These are phyloP conservation scores for Nasonia giraulti DNA, from an alignment of 1,140 invertebrate genomes.

Conservation along the genomic window DNA sequence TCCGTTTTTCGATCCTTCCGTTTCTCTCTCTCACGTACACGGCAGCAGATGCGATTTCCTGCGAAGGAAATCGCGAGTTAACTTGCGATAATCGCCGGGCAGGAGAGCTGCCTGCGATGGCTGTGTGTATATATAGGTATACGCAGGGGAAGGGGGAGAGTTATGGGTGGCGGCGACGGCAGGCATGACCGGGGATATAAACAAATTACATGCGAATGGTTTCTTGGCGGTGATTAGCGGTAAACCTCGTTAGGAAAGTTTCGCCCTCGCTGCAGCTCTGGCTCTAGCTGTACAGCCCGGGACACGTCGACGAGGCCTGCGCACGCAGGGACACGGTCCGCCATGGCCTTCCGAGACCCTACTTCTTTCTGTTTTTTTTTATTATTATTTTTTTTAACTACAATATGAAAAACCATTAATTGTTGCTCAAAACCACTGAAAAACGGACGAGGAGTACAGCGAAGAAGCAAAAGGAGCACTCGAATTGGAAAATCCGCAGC, in stretches of 20 bases:
- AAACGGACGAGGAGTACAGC: not conserved
- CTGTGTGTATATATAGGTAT: too few relatives aligned
- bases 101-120: not conserved
- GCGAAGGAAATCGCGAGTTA: constrained; percentile 16
- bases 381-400: too few relatives aligned
- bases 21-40: too few relatives aligned
- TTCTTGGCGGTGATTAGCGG: constrained; percentile 68
- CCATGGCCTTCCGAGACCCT: not conserved
- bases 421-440: not conserved
- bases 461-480: not conserved
- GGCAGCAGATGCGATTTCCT: not conserved
- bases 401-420: too few relatives aligned
- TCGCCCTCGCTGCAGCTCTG: constrained; percentile 43
- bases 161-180: constrained; percentile 59
- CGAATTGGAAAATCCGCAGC: constrained; percentile 18
- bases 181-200: constrained; percentile 65
- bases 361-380: not conserved
- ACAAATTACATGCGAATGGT: constrained; percentile 71
- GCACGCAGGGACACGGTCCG: not conserved
- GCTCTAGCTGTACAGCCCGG: not conserved
- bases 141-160: constrained; percentile 55
- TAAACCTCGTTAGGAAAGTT: constrained; percentile 70
- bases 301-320: not conserved
- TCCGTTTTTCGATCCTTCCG: constrained; percentile 7
- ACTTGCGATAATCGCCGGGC: not conserved